Conservation (phyloP, 2,888 invertebrate genomes). For the Rhabditoides inermis region DNA sequence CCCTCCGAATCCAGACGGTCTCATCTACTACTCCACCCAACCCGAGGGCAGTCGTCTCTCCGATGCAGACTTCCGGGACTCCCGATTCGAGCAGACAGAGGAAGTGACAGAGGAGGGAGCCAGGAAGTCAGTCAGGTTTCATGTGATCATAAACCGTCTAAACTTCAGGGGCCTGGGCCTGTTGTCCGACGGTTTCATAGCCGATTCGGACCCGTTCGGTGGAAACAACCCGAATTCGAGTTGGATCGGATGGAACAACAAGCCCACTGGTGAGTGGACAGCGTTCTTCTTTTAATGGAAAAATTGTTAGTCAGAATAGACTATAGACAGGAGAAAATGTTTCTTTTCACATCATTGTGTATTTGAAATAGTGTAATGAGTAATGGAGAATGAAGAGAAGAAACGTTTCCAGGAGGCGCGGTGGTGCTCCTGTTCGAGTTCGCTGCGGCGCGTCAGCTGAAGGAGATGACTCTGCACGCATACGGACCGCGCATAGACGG, state of each 20-base stretch:
- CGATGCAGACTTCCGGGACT: constrained; percentile 30
- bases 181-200: constrained; percentile 55
- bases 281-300: too few species aligned
- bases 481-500: constrained; percentile 79
- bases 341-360: too few species aligned
- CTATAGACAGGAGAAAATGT: too few species aligned
- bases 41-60: constrained; percentile 31
- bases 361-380: too few species aligned
- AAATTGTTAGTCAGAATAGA: too few species aligned
- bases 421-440: constrained; percentile 76
- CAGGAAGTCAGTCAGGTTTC: too few species aligned
- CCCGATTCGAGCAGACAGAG: constrained; percentile 63
- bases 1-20: too few species aligned
- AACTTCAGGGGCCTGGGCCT: constrained; percentile 71
- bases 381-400: too few species aligned
- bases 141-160: too few species aligned
- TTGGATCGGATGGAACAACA: constrained; percentile 84
- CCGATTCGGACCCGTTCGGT: constrained; percentile 25
- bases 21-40: constrained; percentile 53
- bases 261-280: constrained; percentile 62
- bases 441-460: constrained; percentile 77
- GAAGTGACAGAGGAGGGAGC: constrained; percentile 60
- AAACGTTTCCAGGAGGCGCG: constrained; percentile 25
- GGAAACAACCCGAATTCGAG: constrained; percentile 23
- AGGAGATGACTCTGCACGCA: constrained; percentile 70